These are phyloP conservation scores for Poeciliopsis retropinna DNA, from an alignment of 2,113 vertebrate genomes.

Conservation along the genomic window DNA sequence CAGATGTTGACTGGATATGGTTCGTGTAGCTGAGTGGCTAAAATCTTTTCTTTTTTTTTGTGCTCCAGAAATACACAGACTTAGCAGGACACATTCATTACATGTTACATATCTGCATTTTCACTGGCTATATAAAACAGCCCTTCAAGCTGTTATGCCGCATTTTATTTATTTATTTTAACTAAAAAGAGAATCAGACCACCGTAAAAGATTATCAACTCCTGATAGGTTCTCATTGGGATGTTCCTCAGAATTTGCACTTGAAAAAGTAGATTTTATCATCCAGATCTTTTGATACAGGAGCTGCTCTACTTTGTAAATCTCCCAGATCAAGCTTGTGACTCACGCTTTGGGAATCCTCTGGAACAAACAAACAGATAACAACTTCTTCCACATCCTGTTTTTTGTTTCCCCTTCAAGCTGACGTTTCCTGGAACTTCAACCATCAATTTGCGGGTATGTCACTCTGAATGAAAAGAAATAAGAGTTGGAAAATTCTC, in stretches of 20 bases:
- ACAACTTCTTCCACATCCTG: neutral
- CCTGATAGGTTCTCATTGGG: neutral
- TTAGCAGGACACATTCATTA: neutral
- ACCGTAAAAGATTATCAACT: neutral
- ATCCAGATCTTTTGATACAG: neutral
- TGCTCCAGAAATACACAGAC: conserved; percentile 14
- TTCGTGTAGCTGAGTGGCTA: conserved; percentile 44
- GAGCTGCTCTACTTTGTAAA: neutral
- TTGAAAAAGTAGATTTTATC: neutral
- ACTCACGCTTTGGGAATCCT: conserved; percentile 1
- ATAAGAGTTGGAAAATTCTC: neutral
- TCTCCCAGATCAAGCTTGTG: neutral
- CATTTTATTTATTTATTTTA: neutral
- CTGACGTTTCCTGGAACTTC: neutral
- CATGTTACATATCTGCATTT: neutral
- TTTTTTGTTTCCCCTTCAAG: neutral
- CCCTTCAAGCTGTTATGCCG: neutral
- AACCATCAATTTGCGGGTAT: neutral
- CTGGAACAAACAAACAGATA: neutral
- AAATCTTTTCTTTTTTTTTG: conserved; percentile 34
- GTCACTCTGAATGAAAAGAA: neutral
- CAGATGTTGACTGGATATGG: conserved; percentile 49
- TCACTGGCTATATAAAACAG: neutral
- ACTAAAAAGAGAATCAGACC: neutral
- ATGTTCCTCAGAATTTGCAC: neutral